Evolutionary conservation across 2,113 vertebrate genomes (phyloP), one percentile per base, ranked within the genome.

Genomic region (Perca fluviatilis): DNA sequence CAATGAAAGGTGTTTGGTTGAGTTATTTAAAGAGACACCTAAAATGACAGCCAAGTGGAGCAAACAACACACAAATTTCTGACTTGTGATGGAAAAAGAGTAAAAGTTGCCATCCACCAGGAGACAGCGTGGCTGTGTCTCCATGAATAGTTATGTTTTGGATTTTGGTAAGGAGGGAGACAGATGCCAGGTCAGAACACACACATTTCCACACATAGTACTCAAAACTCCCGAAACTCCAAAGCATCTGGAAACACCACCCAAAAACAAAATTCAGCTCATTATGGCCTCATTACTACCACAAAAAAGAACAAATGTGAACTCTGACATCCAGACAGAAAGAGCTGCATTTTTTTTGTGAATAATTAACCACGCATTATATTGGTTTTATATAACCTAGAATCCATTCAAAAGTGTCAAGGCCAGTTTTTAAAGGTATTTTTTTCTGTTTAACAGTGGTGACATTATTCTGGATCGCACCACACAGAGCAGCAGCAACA

Each of bases 51-150:
- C 46, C 49, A 74, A 67, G 56, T 63, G 69, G 53, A 62, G 47
- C 47, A 70, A 73, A 77, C 4, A 40, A 62, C 54, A 47, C 66
- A 61, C 71, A 84, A 73, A 60, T 3, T 11, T 77, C 78, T 84
- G 72, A 85, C 47, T 82, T 83, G 67, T 66, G 68, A 80, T 86
- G 87, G 89, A 87, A 90, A 87, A 79, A 89, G 27, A 74, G 76
- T 73, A 73, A 86, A 86, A 74, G 74, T 75, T 81, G 75, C 82
- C 58, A 36, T 84, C 57, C 7, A 58, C 25, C 54, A 16, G 0
- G 33, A 84, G 84, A 58, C 82, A 82, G 72, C 61, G 60, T 16
- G 27, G 25, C 80, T 33, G 53, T 15, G 65, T 70, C 67, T 79
- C 69, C 66, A 83, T 86, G 84, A 85, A 83, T 68, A 78, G 66